Evolutionary conservation across 2,888 invertebrate species (phyloP), one percentile per base, ranked within the genome.

Genomic region (Apodemia duryi): DNA sequence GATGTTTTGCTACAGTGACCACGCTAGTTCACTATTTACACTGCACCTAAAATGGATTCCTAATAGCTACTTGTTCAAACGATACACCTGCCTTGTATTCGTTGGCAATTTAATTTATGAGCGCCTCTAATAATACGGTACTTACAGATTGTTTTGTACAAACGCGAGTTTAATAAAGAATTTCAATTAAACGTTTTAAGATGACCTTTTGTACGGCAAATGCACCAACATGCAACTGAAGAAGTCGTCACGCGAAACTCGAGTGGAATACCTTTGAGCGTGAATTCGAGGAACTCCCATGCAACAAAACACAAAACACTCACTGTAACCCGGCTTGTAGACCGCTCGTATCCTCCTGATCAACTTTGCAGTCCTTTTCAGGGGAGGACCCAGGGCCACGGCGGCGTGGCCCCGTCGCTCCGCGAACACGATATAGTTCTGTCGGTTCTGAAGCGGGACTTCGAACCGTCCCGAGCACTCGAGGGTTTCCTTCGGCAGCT

Each of bases 311-410:
- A 82, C 81, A 76, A 80, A 72, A 71, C 89, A 91, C 91, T 91
- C 91, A 91, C 91, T 90, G 87, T 91, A 91, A 73, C 88, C 88
- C 67, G 84, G 82, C 82, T 82, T 83, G 90, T 90, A 91, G 88
- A 91, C 91, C 65, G 90, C 88, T 68, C 87, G 84, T 74, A 91
- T 85, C 82, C 91, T 82, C 79, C 85, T 81, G 67, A 88, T 77
- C 79, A 91, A 80, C 76, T 87, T 86, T 73, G 79, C 78, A 71
- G 89, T 88, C 76, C 88, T 79, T 77, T 84, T 81, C 73, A 91
- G 80, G 72, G 91, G 91, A 71, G 91, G 91, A 63, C 91, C 91
- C 63, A 91, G 83, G 65, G 91, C 91, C 74, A 89, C 88, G 70
- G 90, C 90, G 72, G 86, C 78, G 80, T 85, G 89, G 52, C 86